Evolutionary conservation across 1,140 invertebrate species (phyloP).

Genomic region (Eumeta japonica): DNA sequence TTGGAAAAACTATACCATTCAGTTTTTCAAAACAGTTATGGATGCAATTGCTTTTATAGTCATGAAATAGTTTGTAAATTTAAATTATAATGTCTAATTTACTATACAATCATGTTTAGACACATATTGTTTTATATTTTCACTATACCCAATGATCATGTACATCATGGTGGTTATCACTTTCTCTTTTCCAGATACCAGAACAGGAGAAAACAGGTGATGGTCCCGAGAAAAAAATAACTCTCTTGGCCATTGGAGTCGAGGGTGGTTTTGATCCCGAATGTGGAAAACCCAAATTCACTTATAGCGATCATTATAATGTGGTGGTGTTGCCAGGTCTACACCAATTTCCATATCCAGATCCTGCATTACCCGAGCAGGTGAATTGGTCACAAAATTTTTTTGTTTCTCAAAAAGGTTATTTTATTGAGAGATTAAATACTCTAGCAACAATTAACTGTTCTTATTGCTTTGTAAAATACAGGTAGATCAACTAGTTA

Average conservation of each 20-base stretch:
- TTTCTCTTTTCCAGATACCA: conserved; percentile 36
- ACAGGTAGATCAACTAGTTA: background rate
- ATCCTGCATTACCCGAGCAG: conserved; percentile 71
- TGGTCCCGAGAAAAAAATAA: conserved; percentile 87
- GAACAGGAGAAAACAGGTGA: conserved; percentile 64
- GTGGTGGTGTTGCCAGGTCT: conserved; percentile 81
- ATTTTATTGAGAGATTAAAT: background rate
- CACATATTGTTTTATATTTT: conserved; percentile 3
- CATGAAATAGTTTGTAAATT: too few species aligned
- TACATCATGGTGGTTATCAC: too few species aligned
- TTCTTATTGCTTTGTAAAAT: too few species aligned
- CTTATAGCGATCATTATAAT: conserved; percentile 75
- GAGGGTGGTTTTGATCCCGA: conserved; percentile 85
- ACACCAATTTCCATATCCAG: conserved; percentile 70
- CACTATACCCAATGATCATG: too few species aligned
- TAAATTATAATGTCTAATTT: background rate
- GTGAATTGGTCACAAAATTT: conserved; percentile 54
- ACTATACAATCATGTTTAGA: background rate
- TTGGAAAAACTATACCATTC: too few species aligned
- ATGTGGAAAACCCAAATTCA: conserved; percentile 69
- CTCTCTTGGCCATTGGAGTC: conserved; percentile 88
- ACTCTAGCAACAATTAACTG: too few species aligned
- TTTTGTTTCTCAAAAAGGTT: background rate
- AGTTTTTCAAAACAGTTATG: too few species aligned
- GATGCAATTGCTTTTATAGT: too few species aligned